Evolutionary conservation across 2,888 invertebrate genomes (phyloP).

Genomic region (Heliconius sara): DNA sequence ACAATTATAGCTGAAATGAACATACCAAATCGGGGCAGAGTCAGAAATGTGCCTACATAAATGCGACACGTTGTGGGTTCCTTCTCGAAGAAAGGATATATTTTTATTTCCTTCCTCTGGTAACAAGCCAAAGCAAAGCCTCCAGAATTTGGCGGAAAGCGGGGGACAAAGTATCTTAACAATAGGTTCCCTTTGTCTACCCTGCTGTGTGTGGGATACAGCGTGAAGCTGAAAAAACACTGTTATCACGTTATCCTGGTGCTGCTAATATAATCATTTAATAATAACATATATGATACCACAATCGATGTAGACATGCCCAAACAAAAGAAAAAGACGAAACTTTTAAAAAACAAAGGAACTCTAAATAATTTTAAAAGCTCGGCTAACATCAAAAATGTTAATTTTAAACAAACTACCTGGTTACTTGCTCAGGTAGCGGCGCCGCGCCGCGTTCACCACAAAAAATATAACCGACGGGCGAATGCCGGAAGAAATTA

Average conservation of each 20-base stretch:
- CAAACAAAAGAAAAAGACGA: not conserved
- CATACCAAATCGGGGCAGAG: too few relatives aligned
- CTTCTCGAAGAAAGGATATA: not conserved
- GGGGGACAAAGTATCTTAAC: not conserved
- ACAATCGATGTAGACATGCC: too few relatives aligned
- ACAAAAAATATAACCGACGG: constrained; percentile 34
- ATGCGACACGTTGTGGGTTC: not conserved
- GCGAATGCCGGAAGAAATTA: constrained; percentile 40
- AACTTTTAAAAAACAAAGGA: not conserved
- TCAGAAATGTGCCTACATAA: too few relatives aligned
- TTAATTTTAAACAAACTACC: constrained; percentile 40
- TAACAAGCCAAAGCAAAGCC: not conserved
- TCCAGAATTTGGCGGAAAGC: not conserved
- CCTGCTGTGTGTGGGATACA: not conserved
- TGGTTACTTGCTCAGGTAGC: constrained; percentile 45
- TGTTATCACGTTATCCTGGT: too few relatives aligned
- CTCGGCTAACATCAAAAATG: constrained; percentile 34
- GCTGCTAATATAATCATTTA: too few relatives aligned
- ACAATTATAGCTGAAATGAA: too few relatives aligned
- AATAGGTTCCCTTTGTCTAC: not conserved
- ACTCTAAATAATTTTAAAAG: constrained; percentile 29
- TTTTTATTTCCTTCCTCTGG: not conserved
- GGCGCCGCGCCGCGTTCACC: constrained; percentile 39
- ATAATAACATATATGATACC: too few relatives aligned
- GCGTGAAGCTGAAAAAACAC: not conserved